These are phyloP conservation scores for Rhaphigaster nebulosa DNA, from an alignment of 2,888 invertebrate genomes.

Conservation along the genomic window DNA sequence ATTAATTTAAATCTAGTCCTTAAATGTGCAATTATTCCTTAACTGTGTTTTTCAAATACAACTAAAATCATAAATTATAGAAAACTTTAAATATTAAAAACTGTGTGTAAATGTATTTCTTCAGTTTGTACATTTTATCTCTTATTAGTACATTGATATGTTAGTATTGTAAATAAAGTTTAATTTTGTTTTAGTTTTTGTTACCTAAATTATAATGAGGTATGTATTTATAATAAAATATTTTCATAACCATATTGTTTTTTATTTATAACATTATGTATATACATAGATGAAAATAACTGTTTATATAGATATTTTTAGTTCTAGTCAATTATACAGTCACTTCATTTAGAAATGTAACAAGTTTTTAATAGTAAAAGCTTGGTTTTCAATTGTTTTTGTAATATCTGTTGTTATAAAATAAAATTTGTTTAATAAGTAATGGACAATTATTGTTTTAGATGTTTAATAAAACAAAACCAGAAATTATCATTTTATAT, in stretches of 20 bases:
- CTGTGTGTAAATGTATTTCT: constrained; percentile 55
- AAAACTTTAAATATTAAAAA: background rate
- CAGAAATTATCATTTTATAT: background rate
- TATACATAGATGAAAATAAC: background rate
- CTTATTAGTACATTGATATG: background rate
- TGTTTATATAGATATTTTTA: constrained; percentile 34
- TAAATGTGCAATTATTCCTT: constrained; percentile 55
- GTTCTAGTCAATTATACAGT: constrained; percentile 40
- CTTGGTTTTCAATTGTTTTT: constrained; percentile 24
- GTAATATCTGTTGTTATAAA: background rate
- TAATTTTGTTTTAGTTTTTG: background rate
- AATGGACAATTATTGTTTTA: background rate
- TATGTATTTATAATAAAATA: constrained; percentile 53
- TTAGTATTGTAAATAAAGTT: constrained; percentile 1
- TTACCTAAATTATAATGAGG: constrained; percentile 3
- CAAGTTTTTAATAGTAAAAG: background rate
- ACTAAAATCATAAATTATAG: background rate
- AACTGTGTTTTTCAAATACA: constrained; percentile 20
- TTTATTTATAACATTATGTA: constrained; percentile 22
- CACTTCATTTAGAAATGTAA: background rate
- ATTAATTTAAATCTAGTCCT: constrained; percentile 37
- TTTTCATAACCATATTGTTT: constrained; percentile 52
- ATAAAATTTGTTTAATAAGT: background rate
- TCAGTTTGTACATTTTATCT: constrained; percentile 27
- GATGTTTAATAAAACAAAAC: background rate